Evolutionary conservation across 2,113 vertebrate genomes (phyloP).

Genomic region (Furnarius figulus): DNA sequence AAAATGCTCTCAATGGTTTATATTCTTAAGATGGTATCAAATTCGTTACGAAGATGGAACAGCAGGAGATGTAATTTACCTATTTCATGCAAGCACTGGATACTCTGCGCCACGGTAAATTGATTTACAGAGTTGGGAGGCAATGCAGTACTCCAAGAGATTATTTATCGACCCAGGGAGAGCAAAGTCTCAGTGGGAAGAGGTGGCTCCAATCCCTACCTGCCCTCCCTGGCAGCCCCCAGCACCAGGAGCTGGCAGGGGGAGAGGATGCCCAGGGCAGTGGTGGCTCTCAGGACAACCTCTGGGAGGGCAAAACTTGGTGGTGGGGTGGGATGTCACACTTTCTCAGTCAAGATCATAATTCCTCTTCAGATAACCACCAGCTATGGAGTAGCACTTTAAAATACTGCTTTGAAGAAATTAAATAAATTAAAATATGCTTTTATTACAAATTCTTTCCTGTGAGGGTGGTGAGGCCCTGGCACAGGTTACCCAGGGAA

Average conservation of each 20-base stretch:
- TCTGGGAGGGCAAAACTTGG: neutral
- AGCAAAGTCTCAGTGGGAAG: rapidly evolving
- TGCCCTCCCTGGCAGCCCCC: neutral
- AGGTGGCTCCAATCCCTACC: neutral
- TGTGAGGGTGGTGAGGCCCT: neutral
- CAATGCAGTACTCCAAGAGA: neutral
- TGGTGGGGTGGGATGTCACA: rapidly evolving
- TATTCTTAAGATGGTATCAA: neutral
- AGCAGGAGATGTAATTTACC: neutral
- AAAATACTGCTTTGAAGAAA: neutral
- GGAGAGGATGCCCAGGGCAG: neutral
- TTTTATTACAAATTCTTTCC: neutral
- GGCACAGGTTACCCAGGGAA: neutral
- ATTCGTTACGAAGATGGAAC: neutral
- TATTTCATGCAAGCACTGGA: neutral
- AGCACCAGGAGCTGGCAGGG: rapidly evolving
- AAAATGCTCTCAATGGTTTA: neutral
- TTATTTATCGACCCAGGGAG: neutral
- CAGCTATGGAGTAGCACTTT: neutral
- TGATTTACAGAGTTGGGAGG: neutral
- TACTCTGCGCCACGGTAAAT: neutral
- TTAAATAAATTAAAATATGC: neutral
- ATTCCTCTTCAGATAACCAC: neutral
- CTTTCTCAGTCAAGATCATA: rapidly evolving
- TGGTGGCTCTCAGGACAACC: rapidly evolving